A percentile compares a stretch with the other conserved stretches of the same genome.
These are phyloP conservation scores for Sinotaia quadrata DNA, from an alignment of 2,888 invertebrate genomes.

Conservation along the genomic window DNA sequence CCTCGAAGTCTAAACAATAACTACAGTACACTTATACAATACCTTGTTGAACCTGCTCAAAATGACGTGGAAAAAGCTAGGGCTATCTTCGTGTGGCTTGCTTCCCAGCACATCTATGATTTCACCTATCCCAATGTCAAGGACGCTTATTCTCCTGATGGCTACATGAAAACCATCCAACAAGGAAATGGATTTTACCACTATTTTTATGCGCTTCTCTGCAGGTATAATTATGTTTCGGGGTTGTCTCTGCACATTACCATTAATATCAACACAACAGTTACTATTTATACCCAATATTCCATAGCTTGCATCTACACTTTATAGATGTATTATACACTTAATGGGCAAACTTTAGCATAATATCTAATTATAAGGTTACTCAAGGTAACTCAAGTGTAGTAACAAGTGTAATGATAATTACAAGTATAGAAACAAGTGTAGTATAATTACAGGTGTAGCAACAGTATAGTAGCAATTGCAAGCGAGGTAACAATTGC, in stretches of 20 bases:
- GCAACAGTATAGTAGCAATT: too few species aligned
- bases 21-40: conserved; percentile 35
- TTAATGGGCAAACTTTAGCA: too few species aligned
- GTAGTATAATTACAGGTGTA: too few species aligned
- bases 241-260: not conserved
- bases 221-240: conserved; percentile 43
- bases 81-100: conserved; percentile 50
- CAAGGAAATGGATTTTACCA: conserved; percentile 46
- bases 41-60: conserved; percentile 26
- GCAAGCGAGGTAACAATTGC: too few species aligned
- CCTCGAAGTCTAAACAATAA: not conserved
- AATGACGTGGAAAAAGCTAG: conserved; percentile 45
- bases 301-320: too few species aligned
- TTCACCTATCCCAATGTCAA: conserved; percentile 38
- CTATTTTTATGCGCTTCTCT: conserved; percentile 46
- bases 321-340: too few species aligned
- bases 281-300: too few species aligned
- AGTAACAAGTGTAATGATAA: too few species aligned
- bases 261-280: not conserved
- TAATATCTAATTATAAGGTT: too few species aligned
- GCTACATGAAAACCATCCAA: conserved; percentile 51
- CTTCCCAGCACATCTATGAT: conserved; percentile 44
- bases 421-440: too few species aligned
- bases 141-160: conserved; percentile 43
- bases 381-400: too few species aligned